Evolutionary conservation across 2,888 invertebrate genomes (phyloP).

Genomic region (Lasiommata megera): DNA sequence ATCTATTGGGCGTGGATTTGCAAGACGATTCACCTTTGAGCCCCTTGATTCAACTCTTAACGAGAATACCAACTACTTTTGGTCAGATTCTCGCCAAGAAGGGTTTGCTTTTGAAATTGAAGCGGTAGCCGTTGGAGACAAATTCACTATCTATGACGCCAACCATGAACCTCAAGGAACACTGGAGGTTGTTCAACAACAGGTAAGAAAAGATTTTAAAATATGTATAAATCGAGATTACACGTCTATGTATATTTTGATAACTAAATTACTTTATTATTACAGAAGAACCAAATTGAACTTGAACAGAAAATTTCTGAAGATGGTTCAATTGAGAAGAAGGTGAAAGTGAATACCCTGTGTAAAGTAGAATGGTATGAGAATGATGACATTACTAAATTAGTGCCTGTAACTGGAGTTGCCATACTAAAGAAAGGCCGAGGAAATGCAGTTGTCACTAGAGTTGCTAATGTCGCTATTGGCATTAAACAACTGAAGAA

Average conservation of each 20-base stretch:
- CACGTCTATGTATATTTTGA: not conserved
- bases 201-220: constrained; percentile 68
- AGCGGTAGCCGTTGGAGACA: constrained; percentile 84
- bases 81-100: constrained; percentile 88
- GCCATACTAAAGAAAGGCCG: constrained; percentile 79
- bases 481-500: constrained; percentile 77
- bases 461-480: constrained; percentile 81
- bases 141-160: constrained; percentile 86
- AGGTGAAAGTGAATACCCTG: constrained; percentile 81
- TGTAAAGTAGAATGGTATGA: constrained; percentile 87
- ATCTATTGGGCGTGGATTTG: constrained; percentile 87
- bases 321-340: constrained; percentile 81
- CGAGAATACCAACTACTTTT: constrained; percentile 87
- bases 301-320: constrained; percentile 66
- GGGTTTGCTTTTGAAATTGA: constrained; percentile 88
- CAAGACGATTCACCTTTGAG: constrained; percentile 87
- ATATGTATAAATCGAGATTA: not conserved
- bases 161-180: constrained; percentile 85
- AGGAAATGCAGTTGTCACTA: constrained; percentile 74
- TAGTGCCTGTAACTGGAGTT: constrained; percentile 81
- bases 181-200: constrained; percentile 83
- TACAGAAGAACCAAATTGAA: constrained; percentile 74
- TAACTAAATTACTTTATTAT: constrained; percentile 23
- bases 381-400: constrained; percentile 81
- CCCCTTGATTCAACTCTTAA: constrained; percentile 82